These are phyloP conservation scores for Hypsibius dujardini DNA, from an alignment of 1,140 invertebrate genomes.

Conservation along the genomic window DNA sequence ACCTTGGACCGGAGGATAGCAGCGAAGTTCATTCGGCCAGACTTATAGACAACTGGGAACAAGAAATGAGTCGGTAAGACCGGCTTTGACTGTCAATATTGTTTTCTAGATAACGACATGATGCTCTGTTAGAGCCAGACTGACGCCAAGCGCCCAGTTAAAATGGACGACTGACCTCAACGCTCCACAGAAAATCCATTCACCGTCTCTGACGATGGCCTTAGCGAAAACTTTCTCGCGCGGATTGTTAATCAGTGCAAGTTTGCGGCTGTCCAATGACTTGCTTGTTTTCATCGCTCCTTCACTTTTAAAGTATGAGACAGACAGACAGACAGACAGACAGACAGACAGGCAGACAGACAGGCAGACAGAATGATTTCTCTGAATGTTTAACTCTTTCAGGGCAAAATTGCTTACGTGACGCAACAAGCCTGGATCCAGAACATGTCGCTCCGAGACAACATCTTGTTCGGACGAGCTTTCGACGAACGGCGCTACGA, in stretches of 20 bases:
- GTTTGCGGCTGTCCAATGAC: background rate
- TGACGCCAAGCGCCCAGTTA: background rate
- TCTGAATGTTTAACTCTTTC: background rate
- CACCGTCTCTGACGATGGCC: background rate
- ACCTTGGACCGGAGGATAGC: slow-evolving; percentile 19
- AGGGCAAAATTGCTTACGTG: slow-evolving; percentile 12
- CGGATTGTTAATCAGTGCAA: background rate
- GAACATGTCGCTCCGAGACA: slow-evolving; percentile 37
- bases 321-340: no score
- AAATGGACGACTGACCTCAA: background rate
- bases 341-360: no score
- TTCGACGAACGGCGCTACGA: slow-evolving; percentile 31
- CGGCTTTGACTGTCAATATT: slow-evolving; percentile 16
- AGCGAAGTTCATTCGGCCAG: background rate
- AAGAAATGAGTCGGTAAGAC: slow-evolving; percentile 14
- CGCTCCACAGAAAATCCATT: background rate
- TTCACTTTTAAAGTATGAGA: background rate
- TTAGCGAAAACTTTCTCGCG: background rate
- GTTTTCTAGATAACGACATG: slow-evolving; percentile 1
- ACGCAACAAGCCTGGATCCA: slow-evolving; percentile 39
- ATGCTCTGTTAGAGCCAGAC: background rate
- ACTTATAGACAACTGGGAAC: background rate
- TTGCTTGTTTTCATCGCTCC: background rate
- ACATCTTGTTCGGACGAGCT: slow-evolving; percentile 42
- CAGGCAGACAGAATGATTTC: no score